phyloP scores from a whole-genome alignment of 2,888 invertebrate genomes.

The Oscheius sp. region DNA sequence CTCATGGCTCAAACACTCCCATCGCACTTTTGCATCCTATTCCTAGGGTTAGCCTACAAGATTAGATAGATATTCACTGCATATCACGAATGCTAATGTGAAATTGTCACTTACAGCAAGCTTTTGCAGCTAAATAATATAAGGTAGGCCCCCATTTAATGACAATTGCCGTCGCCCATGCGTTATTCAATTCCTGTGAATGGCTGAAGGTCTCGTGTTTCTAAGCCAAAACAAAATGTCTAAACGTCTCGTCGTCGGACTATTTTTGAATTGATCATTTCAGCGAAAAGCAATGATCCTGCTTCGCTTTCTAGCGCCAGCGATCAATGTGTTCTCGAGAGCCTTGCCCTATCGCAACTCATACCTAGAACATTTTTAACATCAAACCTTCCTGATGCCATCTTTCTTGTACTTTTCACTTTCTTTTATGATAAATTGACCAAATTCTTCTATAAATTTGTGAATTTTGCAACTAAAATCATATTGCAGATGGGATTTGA shows the following conservation, averaged over 20 bases:
- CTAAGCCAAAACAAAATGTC: background rate
- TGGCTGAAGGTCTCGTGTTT: background rate
- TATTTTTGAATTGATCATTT: background rate
- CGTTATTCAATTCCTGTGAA: background rate
- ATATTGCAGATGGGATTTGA: constrained; percentile 38
- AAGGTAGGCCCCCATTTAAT: too few species aligned
- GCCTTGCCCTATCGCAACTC: constrained; percentile 13
- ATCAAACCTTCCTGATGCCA: background rate
- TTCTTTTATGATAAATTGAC: too few species aligned
- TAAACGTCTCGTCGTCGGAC: background rate
- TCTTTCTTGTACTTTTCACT: background rate
- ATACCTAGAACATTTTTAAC: constrained; percentile 3
- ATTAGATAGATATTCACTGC: too few species aligned
- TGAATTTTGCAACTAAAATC: background rate
- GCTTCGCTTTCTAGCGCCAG: background rate
- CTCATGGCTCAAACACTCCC: too few species aligned
- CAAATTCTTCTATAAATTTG: background rate
- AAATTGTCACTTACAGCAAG: too few species aligned
- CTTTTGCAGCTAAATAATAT: too few species aligned
- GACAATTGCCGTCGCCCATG: too few species aligned
- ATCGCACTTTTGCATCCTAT: too few species aligned
- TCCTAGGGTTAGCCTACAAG: too few species aligned
- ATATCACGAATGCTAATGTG: too few species aligned
- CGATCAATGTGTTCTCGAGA: constrained; percentile 28
- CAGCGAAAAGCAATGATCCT: constrained; percentile 11